These are phyloP conservation scores for Epinephelus moara DNA, from an alignment of 2,113 vertebrate species.

Conservation along the genomic window DNA sequence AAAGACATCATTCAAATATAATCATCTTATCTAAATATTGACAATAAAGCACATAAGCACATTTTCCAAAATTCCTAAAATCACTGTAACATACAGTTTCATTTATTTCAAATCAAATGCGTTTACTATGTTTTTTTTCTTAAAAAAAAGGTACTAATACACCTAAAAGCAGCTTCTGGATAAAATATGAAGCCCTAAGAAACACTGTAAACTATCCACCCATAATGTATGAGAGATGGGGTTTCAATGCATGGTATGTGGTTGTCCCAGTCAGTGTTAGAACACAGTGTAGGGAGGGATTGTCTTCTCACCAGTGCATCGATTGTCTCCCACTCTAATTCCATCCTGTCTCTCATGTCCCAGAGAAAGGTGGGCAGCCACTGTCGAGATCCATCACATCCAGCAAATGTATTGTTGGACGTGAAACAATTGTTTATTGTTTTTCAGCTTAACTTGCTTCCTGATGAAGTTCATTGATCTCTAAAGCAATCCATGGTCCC, in stretches of 20 bases:
- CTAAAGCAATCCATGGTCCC: conserved; percentile 54
- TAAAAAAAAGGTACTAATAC: conserved; percentile 17
- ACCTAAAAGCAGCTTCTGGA: conserved; percentile 15
- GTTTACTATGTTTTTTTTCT: conserved; percentile 22
- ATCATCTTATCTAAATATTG: no score
- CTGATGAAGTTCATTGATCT: conserved; percentile 81
- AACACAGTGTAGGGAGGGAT: conserved; percentile 54
- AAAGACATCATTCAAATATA: no score
- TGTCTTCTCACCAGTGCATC: conserved; percentile 63
- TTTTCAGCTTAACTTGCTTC: conserved; percentile 70
- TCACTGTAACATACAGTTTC: background rate
- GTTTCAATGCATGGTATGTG: conserved; percentile 49
- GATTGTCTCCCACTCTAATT: conserved; percentile 70
- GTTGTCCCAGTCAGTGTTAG: conserved; percentile 26
- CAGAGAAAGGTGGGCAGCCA: conserved; percentile 49
- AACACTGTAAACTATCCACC: conserved; percentile 43
- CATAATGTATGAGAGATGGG: conserved; percentile 44
- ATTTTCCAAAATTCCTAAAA: background rate
- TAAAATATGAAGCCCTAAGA: background rate
- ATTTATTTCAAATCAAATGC: background rate
- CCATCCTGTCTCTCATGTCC: conserved; percentile 61
- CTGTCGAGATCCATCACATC: conserved; percentile 64
- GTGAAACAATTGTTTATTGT: conserved; percentile 76
- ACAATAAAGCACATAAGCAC: background rate
- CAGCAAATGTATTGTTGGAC: conserved; percentile 55